These are phyloP conservation scores for Megathymus violae DNA, from an alignment of 1,140 invertebrate species.

Conservation along the genomic window DNA sequence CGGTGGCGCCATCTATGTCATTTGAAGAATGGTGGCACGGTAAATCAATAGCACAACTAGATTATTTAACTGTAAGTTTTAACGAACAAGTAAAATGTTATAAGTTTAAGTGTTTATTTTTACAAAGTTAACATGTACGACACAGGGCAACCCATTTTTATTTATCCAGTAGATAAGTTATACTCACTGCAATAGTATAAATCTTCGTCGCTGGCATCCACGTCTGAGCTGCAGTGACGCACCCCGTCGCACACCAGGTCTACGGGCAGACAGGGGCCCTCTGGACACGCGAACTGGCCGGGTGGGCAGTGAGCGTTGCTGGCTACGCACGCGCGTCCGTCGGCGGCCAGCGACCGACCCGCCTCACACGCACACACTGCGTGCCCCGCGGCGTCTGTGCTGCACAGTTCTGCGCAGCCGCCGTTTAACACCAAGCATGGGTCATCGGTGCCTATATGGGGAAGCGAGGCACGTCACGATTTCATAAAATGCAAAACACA, in stretches of 20 bases:
- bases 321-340: too few relatives aligned
- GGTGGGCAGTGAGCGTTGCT: too few relatives aligned
- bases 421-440: constrained; percentile 89
- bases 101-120: too few relatives aligned
- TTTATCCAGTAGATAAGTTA: too few relatives aligned
- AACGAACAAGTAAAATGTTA: too few relatives aligned
- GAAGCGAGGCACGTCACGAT: constrained; percentile 1
- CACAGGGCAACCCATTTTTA: too few relatives aligned
- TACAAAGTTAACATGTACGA: too few relatives aligned
- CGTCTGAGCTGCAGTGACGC: constrained; percentile 88
- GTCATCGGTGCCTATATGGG: constrained; percentile 85
- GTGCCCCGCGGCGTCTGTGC: constrained; percentile 83
- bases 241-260: constrained; percentile 91
- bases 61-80: too few relatives aligned
- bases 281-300: constrained; percentile 67
- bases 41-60: too few relatives aligned
- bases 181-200: constrained; percentile 84
- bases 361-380: constrained; percentile 86
- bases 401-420: constrained; percentile 90
- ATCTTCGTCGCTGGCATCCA: constrained; percentile 91
- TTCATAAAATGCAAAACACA: too few relatives aligned
- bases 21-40: too few relatives aligned
- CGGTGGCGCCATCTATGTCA: too few relatives aligned
- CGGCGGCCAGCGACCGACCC: constrained; percentile 49
- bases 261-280: constrained; percentile 89